Conservation (phyloP, 2,113 vertebrate genomes). For the Microcebus ravelobensis region DNA sequence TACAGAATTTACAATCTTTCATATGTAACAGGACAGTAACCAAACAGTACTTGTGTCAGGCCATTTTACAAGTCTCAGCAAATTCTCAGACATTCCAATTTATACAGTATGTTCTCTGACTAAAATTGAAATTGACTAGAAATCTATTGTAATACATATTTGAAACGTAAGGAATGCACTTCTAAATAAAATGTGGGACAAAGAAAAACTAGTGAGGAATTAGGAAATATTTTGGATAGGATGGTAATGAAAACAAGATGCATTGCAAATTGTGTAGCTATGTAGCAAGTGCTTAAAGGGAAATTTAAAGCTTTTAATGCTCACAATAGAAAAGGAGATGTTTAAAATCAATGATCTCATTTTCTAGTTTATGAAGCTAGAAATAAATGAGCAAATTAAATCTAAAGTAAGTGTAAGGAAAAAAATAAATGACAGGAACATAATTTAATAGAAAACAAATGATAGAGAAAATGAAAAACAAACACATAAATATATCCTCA, state of each 20-base stretch:
- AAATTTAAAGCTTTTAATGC: background rate
- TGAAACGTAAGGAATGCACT: background rate
- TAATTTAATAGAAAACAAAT: background rate
- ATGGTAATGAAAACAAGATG: background rate
- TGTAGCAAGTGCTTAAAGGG: background rate
- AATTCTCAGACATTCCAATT: background rate
- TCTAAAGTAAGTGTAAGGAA: background rate
- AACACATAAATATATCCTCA: background rate
- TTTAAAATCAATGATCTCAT: conserved; percentile 17
- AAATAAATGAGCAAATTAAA: conserved; percentile 31
- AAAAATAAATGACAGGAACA: background rate
- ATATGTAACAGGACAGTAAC: background rate
- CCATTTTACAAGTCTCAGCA: background rate
- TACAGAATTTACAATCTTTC: background rate
- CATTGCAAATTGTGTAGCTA: background rate
- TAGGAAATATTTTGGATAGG: background rate
- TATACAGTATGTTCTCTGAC: background rate
- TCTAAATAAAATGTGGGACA: background rate
- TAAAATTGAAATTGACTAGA: background rate
- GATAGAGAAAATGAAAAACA: background rate
- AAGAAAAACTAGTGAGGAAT: background rate
- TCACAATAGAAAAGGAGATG: background rate
- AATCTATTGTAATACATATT: background rate
- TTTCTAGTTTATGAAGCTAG: background rate
- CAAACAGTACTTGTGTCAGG: background rate